Evolutionary conservation across 2,888 invertebrate genomes (phyloP), one percentile per base, ranked within the genome.

Genomic region (Trachelus iudaicus): DNA sequence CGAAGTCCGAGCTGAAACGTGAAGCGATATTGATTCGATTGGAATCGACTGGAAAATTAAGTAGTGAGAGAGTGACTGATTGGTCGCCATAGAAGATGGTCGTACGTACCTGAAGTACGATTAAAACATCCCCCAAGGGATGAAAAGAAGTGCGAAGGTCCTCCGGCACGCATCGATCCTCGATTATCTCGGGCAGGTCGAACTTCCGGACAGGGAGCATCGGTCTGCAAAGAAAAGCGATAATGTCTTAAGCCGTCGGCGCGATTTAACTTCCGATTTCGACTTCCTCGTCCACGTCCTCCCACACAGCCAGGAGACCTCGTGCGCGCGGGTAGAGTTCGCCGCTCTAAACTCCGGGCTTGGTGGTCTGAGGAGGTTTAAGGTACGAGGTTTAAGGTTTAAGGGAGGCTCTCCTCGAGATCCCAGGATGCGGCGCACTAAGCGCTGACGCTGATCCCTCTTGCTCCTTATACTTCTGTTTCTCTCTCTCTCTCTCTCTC

Each of bases 211-310:
- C 56, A 56, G 23, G 56, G 84, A 85, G 84, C 86, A 83, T 80
- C 83, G 84, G 84, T 84, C 83, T 80, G 85, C 83, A 93, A 94
- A 93, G 93, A 94, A 94, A 94, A 94, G 94, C 94, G 94, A 94
- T 94, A 94, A 94, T 94, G 94, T 94, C 93, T 94, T 94, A 94
- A 94, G 93, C 93, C 93, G 92, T 92, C 92, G 93, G 93, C 93
- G 93, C 93, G 87, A 89, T 90, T 89, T 88, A 90, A 90, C 89
- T 89, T 89, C 84, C 87, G 88, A 89, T 90, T 90, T 88, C 87
- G 85, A 85, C 71, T 79, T 78, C 35, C 69, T 69, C 74, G 33
- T 33, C 71, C 69, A 73, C 13, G 23, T 31, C 35, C 69, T 56
- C 69, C 30, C 74, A 12, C 77, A 35, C 56, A 34, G 31, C 23